Conservation (phyloP, 2,797 vertebrate genomes). For the Danio kyathit region DNA sequence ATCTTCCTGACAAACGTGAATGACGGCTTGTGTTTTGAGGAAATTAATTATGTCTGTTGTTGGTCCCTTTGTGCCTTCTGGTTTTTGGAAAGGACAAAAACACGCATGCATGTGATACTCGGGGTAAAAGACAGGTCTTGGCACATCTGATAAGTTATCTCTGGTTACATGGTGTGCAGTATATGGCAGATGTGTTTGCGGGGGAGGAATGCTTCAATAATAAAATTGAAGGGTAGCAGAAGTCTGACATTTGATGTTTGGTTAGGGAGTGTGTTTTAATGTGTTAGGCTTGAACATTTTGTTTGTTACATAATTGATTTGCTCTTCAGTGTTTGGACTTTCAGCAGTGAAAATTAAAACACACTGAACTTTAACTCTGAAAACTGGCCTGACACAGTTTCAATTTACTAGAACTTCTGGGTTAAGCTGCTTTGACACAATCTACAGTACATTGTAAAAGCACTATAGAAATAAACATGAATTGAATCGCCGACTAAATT, state of each 20-base stretch:
- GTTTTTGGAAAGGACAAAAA: constrained; percentile 36
- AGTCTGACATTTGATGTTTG: constrained; percentile 7
- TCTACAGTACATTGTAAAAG: no score
- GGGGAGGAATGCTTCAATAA: not conserved
- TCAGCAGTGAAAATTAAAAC: no score
- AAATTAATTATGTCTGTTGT: not conserved
- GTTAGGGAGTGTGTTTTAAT: not conserved
- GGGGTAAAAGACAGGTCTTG: constrained; percentile 16
- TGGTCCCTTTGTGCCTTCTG: not conserved
- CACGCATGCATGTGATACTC: constrained; percentile 23
- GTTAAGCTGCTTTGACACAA: no score
- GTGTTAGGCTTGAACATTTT: not conserved
- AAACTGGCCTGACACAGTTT: no score
- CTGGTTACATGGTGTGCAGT: constrained; percentile 15
- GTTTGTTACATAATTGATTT: no score
- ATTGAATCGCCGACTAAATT: not conserved
- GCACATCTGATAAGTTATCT: constrained; percentile 26
- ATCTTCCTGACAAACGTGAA: not conserved
- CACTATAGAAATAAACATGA: no score
- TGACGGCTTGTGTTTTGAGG: not conserved
- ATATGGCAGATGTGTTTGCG: not conserved
- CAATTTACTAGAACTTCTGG: no score
- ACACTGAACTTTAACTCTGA: no score
- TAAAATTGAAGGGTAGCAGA: constrained; percentile 5
- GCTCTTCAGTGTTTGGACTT: no score